Conservation (phyloP, 92 coral and sea anemone genomes). For the Isaurus tuberculatus region DNA sequence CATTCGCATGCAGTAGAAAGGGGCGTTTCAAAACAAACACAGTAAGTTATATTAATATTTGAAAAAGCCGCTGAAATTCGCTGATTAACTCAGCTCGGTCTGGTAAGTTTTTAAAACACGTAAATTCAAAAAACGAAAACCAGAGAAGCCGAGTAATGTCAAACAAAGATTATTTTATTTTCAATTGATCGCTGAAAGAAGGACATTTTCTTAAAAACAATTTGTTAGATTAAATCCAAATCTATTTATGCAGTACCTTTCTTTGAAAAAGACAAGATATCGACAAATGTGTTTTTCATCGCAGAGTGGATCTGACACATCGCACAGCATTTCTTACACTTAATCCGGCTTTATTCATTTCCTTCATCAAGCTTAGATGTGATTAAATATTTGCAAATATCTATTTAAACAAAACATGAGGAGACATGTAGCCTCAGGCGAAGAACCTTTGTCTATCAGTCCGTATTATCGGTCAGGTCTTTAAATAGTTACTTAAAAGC, state of each 20-base stretch:
- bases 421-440: slow-evolving; percentile 33
- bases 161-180: not conserved
- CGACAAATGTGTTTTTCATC: not conserved
- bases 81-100: no score
- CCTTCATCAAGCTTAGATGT: slow-evolving; percentile 37
- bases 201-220: not conserved
- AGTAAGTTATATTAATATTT: no score
- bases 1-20: no score
- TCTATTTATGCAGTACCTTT: not conserved
- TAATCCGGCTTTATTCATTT: slow-evolving; percentile 42
- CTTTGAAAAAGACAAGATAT: not conserved
- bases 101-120: no score
- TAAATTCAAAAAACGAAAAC: no score
- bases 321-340: slow-evolving; percentile 21
- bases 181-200: not conserved
- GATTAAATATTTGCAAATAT: slow-evolving; percentile 41
- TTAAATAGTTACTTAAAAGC: slow-evolving; percentile 17
- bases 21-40: no score
- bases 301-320: slow-evolving; percentile 16
- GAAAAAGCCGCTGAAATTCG: no score
- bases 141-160: no score
- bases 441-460: slow-evolving; percentile 15
- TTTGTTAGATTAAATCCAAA: slow-evolving; percentile 16
- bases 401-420: slow-evolving; percentile 39
- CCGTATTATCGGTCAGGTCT: slow-evolving; percentile 20